Evolutionary conservation across 2,113 vertebrate genomes (phyloP).

Genomic region (Scomber scombrus): DNA sequence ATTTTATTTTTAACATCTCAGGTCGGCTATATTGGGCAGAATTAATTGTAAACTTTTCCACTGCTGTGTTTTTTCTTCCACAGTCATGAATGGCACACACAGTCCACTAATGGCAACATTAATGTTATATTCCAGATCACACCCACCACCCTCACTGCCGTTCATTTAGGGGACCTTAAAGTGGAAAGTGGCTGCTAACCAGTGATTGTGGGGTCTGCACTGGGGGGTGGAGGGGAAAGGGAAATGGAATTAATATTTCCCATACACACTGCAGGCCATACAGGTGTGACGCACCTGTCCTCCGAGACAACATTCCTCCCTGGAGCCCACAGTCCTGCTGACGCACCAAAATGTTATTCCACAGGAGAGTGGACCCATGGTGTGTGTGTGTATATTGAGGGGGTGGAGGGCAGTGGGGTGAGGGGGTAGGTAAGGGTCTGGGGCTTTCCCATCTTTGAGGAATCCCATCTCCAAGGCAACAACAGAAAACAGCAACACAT

Average conservation of each 20-base stretch:
- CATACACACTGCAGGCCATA: conserved; percentile 42
- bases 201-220: conserved; percentile 26
- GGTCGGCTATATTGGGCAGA: not conserved
- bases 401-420: not conserved
- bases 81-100: conserved; percentile 36
- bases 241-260: conserved; percentile 57
- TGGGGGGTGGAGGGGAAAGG: not conserved
- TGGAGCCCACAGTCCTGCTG: conserved; percentile 48
- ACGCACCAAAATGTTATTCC: conserved; percentile 67
- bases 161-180: conserved; percentile 14
- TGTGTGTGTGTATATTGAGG: conserved; percentile 36
- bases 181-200: conserved; percentile 41
- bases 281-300: conserved; percentile 81
- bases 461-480: conserved; percentile 65
- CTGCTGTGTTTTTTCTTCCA: conserved; percentile 29
- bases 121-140: conserved; percentile 53
- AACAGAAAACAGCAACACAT: conserved; percentile 60
- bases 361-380: not conserved
- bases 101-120: conserved; percentile 36
- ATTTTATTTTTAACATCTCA: conserved; percentile 6
- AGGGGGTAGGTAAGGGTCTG: conserved; percentile 1
- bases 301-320: conserved; percentile 58
- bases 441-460: conserved; percentile 60
- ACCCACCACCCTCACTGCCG: not conserved
- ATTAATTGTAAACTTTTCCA: conserved; percentile 35